phyloP scores from a whole-genome alignment of 2,888 invertebrate species.

The Mesorhabditis belari region DNA sequence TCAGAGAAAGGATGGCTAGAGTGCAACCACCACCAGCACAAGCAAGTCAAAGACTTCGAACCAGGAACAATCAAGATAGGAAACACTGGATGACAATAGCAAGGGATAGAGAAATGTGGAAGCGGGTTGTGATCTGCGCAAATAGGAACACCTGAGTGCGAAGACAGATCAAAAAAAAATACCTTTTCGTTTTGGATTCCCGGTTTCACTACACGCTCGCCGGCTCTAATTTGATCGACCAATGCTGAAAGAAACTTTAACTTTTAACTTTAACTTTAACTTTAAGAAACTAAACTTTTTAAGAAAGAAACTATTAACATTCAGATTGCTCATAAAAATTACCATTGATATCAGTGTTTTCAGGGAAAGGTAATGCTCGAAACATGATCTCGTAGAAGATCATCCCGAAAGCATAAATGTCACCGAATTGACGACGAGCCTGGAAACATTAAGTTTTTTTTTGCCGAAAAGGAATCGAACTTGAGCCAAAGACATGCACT shows the following conservation, averaged over 20 bases:
- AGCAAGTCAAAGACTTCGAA: too few species aligned
- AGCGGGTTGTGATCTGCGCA: too few species aligned
- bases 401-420: slow-evolving; percentile 50
- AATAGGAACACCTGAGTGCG: too few species aligned
- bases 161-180: too few species aligned
- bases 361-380: slow-evolving; percentile 43
- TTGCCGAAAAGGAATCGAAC: too few species aligned
- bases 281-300: not conserved
- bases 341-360: slow-evolving; percentile 36
- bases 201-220: slow-evolving; percentile 35
- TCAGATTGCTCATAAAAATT: not conserved
- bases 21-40: too few species aligned
- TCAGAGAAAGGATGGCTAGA: too few species aligned
- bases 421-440: slow-evolving; percentile 38
- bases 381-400: slow-evolving; percentile 47
- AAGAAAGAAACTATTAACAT: not conserved
- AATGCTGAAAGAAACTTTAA: slow-evolving; percentile 23
- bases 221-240: slow-evolving; percentile 33
- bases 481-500: not conserved
- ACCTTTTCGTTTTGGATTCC: slow-evolving; percentile 39
- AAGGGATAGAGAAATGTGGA: too few species aligned
- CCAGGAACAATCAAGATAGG: too few species aligned
- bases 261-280: too few species aligned
- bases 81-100: too few species aligned
- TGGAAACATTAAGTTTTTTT: too few species aligned